A percentile compares a stretch with the other conserved stretches of the same genome.
These are phyloP conservation scores for Pelobates fuscus DNA, from an alignment of 2,113 vertebrate species.

Conservation along the genomic window DNA sequence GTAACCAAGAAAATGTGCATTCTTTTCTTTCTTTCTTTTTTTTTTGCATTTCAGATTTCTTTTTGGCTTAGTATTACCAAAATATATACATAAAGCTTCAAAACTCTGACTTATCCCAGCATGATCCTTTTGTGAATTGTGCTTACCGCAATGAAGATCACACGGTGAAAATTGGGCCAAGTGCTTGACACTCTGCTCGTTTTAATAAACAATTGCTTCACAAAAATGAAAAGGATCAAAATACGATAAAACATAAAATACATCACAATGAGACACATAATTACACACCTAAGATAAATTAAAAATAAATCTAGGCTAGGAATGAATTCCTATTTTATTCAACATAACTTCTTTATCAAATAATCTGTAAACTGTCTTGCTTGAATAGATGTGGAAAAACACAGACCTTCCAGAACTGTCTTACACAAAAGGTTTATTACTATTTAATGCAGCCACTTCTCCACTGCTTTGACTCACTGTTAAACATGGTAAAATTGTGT, in stretches of 20 bases:
- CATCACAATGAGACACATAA: not conserved
- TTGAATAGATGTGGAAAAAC: not conserved
- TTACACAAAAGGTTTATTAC: not conserved
- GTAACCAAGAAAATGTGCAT: no score
- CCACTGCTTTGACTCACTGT: not conserved
- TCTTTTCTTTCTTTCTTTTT: no score
- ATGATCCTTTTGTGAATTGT: not conserved
- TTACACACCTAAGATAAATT: not conserved
- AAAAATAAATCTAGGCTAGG: not conserved
- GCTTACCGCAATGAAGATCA: not conserved
- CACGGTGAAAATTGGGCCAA: not conserved
- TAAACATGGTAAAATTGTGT: not conserved
- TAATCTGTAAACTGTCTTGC: not conserved
- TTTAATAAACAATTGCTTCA: not conserved
- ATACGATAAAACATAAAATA: not conserved
- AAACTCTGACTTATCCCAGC: not conserved
- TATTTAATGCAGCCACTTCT: not conserved
- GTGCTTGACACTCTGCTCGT: not conserved
- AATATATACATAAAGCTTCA: no score
- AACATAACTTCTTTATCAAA: not conserved
- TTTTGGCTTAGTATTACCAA: not conserved
- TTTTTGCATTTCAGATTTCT: no score
- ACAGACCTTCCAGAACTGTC: not conserved
- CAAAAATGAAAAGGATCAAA: not conserved
- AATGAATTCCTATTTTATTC: slow-evolving; percentile 2